Evolutionary conservation across 2,888 invertebrate genomes (phyloP).

Genomic region (Cryptocephalus moraei): DNA sequence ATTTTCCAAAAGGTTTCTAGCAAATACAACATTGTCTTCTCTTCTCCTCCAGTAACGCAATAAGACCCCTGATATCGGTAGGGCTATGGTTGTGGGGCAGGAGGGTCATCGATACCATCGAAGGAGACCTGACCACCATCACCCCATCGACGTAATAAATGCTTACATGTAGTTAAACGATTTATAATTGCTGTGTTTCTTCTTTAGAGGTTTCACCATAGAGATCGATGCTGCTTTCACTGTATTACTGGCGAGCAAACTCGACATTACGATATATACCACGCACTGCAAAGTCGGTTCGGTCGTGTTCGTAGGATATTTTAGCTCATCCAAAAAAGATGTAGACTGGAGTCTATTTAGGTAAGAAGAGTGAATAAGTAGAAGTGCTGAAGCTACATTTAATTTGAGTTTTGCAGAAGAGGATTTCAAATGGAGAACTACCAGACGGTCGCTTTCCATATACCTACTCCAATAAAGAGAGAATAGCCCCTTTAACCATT

Average conservation of each 20-base stretch:
- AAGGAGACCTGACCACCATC: constrained; percentile 92
- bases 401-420: no score
- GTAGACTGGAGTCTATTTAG: constrained; percentile 74
- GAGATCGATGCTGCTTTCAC: constrained; percentile 95
- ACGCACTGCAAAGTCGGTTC: constrained; percentile 99
- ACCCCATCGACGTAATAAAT: constrained; percentile 81
- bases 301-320: constrained; percentile 93
- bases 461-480: no score
- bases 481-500: no score
- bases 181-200: constrained; percentile 8
- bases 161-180: neutral
- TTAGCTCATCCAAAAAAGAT: constrained; percentile 53
- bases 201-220: constrained; percentile 81
- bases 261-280: constrained; percentile 93
- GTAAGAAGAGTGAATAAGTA: constrained; percentile 30
- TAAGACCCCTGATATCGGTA: constrained; percentile 90
- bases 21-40: no score
- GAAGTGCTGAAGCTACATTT: no score
- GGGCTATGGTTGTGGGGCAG: constrained; percentile 96
- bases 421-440: no score
- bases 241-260: constrained; percentile 91
- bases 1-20: neutral
- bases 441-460: no score
- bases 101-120: constrained; percentile 92
- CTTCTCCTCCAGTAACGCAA: constrained; percentile 69